Conservation (phyloP, 2,888 invertebrate species). For the Philopedon plagiatum region DNA sequence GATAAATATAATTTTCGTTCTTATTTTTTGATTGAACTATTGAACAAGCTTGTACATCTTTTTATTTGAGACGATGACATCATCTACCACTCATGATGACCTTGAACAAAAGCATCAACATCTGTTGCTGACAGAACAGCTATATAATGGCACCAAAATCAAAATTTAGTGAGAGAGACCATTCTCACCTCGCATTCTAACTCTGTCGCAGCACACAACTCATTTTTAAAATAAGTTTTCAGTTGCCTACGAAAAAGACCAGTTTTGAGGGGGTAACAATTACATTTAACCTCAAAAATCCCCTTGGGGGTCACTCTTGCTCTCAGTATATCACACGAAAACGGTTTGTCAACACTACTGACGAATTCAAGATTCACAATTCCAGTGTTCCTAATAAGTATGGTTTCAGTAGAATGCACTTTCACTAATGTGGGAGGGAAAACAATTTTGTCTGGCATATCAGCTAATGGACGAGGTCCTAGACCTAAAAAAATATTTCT, state of each 20-base stretch:
- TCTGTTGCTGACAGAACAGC: no score
- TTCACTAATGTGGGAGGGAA: slow-evolving; percentile 72
- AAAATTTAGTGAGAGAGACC: not conserved
- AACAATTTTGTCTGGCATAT: slow-evolving; percentile 73
- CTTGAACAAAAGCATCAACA: no score
- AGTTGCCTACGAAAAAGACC: slow-evolving; percentile 9
- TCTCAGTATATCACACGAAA: slow-evolving; percentile 71
- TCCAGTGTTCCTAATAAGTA: slow-evolving; percentile 74
- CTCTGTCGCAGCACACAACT: slow-evolving; percentile 27
- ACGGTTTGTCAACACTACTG: slow-evolving; percentile 68
- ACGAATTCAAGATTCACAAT: slow-evolving; percentile 70
- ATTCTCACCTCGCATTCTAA: slow-evolving; percentile 39
- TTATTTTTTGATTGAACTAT: no score
- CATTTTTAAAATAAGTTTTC: slow-evolving; percentile 14
- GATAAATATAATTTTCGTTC: no score
- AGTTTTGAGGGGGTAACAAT: slow-evolving; percentile 68
- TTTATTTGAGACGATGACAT: no score
- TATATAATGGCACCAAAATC: no score
- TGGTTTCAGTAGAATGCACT: slow-evolving; percentile 68
- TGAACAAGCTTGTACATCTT: no score
- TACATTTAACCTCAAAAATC: slow-evolving; percentile 70
- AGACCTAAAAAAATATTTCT: slow-evolving; percentile 69
- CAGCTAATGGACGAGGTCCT: slow-evolving; percentile 73
- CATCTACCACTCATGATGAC: no score
- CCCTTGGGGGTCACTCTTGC: slow-evolving; percentile 70